Evolutionary conservation across 2,113 vertebrate species (phyloP), one percentile per base, ranked within the genome.

Genomic region (Festucalex cinctus): DNA sequence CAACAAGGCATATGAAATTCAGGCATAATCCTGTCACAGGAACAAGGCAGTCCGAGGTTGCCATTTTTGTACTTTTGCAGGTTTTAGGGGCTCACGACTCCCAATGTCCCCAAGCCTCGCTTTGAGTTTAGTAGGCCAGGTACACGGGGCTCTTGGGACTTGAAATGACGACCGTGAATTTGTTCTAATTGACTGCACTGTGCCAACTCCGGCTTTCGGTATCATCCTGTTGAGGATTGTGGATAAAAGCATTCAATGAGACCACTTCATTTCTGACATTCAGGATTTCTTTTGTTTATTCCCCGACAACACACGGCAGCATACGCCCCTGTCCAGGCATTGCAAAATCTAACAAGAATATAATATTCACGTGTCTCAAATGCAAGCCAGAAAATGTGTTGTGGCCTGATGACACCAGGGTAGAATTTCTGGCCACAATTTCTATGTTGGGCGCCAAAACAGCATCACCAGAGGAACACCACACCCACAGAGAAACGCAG

Each of bases 151-250:
- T 75, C 73, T 76, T 69, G 63, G 77, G 63, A 61, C 65, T 39
- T 68, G 44, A 75, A 76, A 82, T 68, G 74, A 63, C 65, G 35
- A 68, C 56, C 54, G 77, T 81, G 68, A 74, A 85, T 82, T 75
- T 77, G 61, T 60, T 82, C 73, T 73, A 72, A 85, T 73, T 80
- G 83, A 76, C 66, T 73, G 49, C 66, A 64, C 64, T 66, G 66
- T 68, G 67, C 63, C 67, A 58, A 70, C 68, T 63, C 41, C 24
- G 54, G 77, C 70, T 71, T 71, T 79, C 71, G 69, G 57, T 81
- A 68, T 56, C 69, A 77, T 86, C 65, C 74, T 81, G 67, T 69
- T 70, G 68, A 69, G 43, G 66, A 85, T 83, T 82, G 84, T 76
- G 64, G 74, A 17, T 48, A 61, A n/a, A n/a, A 71, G 64, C 67